Percentiles rank a stretch among this genome's conserved stretches.
phyloP scores from a whole-genome alignment of 2,888 invertebrate genomes.

The Phyllotreta cruciferae region DNA sequence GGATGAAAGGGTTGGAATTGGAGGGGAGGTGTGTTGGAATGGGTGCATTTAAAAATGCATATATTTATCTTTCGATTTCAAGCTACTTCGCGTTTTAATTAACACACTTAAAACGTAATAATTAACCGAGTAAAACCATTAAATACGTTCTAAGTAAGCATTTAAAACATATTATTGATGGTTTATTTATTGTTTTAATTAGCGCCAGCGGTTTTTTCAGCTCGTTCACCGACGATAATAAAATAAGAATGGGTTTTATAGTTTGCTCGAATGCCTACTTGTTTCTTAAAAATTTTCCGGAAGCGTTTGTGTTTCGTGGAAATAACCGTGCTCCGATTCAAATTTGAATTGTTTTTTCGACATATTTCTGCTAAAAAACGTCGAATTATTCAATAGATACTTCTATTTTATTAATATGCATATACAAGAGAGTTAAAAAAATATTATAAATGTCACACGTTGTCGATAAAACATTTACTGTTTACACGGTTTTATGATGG shows the following conservation, averaged over 20 bases:
- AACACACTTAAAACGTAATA: slow-evolving; percentile 34
- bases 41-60: not conserved
- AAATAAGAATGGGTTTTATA: not conserved
- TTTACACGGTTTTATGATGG: slow-evolving; percentile 21
- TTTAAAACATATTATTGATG: slow-evolving; percentile 26
- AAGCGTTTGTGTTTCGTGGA: too few species aligned
- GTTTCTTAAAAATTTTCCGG: too few species aligned
- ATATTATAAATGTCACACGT: not conserved
- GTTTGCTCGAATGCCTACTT: too few species aligned
- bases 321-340: too few species aligned
- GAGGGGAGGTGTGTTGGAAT: too few species aligned
- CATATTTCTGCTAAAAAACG: too few species aligned
- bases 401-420: too few species aligned
- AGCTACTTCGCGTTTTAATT: slow-evolving; percentile 25
- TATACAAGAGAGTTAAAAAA: too few species aligned
- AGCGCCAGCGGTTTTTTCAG: not conserved
- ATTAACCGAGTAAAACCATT: slow-evolving; percentile 32
- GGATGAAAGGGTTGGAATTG: too few species aligned
- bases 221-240: not conserved
- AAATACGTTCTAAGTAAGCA: slow-evolving; percentile 33
- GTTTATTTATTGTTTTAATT: slow-evolving; percentile 31
- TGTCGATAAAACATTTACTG: slow-evolving; percentile 26
- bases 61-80: slow-evolving; percentile 7
- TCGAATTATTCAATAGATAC: too few species aligned
- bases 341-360: too few species aligned